A percentile compares a stretch with the other conserved stretches of the same genome.
phyloP scores from a whole-genome alignment of 2,113 vertebrate species.

The Prunella fulvescens region DNA sequence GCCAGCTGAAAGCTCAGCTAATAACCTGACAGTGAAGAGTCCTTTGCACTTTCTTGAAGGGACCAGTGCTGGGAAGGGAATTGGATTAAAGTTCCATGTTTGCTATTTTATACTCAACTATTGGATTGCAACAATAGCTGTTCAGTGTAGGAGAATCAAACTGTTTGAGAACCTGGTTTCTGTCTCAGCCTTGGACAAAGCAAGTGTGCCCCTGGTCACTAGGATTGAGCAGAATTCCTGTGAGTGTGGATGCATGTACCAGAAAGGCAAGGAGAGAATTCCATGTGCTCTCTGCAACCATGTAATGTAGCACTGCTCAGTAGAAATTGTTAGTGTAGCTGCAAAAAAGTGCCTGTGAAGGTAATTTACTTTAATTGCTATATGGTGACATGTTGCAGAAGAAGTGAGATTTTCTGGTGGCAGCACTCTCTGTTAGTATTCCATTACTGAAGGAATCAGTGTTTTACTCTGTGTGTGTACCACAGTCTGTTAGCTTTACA shows the following conservation, averaged over 20 bases:
- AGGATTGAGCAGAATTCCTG: background rate
- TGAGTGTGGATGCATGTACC: background rate
- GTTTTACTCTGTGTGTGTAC: background rate
- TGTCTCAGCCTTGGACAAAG: background rate
- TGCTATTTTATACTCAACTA: background rate
- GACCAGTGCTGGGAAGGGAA: background rate
- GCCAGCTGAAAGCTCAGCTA: background rate
- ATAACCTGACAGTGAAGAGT: background rate
- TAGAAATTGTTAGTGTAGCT: background rate
- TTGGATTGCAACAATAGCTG: background rate
- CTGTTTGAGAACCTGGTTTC: background rate
- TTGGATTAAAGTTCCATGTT: background rate
- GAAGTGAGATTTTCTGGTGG: background rate
- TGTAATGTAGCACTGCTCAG: background rate
- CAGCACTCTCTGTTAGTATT: background rate
- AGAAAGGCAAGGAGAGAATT: background rate
- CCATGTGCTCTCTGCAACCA: background rate
- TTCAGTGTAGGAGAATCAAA: background rate
- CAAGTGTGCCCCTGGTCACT: background rate
- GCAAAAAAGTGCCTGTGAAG: background rate
- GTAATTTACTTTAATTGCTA: background rate
- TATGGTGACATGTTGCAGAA: background rate
- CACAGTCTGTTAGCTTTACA: background rate
- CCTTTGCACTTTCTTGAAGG: background rate
- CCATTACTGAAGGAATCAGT: background rate